These are phyloP conservation scores for Beris morrisii DNA, from an alignment of 2,888 invertebrate species.

Conservation along the genomic window DNA sequence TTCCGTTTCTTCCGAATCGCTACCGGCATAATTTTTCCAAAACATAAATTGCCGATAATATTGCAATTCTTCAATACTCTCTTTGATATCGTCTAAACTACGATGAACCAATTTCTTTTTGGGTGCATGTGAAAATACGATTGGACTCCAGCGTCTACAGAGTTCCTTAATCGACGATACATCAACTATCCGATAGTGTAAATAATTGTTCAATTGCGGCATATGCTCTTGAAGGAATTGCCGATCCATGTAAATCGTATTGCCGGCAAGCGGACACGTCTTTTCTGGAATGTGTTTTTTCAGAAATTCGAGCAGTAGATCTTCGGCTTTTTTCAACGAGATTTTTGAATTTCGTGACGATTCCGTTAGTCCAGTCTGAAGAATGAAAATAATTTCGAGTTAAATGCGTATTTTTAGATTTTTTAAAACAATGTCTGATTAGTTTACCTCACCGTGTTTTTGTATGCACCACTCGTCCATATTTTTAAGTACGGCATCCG, in stretches of 20 bases:
- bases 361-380: constrained; percentile 79
- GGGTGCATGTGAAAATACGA: constrained; percentile 61
- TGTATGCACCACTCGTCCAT: constrained; percentile 86
- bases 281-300: constrained; percentile 59
- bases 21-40: not conserved
- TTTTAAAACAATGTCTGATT: constrained; percentile 1
- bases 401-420: not conserved
- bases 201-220: constrained; percentile 73
- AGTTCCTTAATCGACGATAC: constrained; percentile 89
- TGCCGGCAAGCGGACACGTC: constrained; percentile 81
- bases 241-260: constrained; percentile 84
- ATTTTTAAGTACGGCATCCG: constrained; percentile 66
- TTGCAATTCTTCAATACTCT: constrained; percentile 81
- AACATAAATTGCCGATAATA: constrained; percentile 74
- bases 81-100: constrained; percentile 79
- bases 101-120: constrained; percentile 70
- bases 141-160: constrained; percentile 74
- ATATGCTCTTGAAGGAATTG: constrained; percentile 80
- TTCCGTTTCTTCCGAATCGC: no score
- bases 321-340: constrained; percentile 69
- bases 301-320: constrained; percentile 71
- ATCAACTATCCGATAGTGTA: constrained; percentile 93
- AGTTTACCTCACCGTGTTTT: constrained; percentile 75
- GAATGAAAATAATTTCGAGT: constrained; percentile 36
- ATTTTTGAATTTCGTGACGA: constrained; percentile 70